Evolutionary conservation across 2,797 vertebrate species (phyloP).

Genomic region (Rhynchotus rufescens): DNA sequence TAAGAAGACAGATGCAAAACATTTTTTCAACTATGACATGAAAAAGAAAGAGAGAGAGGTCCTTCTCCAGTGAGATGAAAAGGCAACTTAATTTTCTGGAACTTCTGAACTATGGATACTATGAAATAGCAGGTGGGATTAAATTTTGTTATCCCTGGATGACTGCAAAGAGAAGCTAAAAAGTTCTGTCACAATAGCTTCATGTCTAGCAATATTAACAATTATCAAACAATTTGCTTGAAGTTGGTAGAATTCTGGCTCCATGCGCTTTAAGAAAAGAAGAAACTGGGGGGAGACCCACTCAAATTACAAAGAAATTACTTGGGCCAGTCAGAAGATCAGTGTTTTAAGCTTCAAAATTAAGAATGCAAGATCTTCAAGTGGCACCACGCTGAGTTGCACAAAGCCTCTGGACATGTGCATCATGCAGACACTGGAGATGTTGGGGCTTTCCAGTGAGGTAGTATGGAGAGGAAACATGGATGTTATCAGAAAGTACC

Average conservation of each 20-base stretch:
- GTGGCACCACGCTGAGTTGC: neutral
- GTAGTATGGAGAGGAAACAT: no score
- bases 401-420: neutral
- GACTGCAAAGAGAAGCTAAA: neutral
- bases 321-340: neutral
- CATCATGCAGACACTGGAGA: neutral
- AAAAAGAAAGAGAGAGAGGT: neutral
- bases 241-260: neutral
- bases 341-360: neutral
- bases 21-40: neutral
- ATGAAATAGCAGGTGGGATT: neutral
- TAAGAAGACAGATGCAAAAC: neutral
- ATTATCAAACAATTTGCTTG: neutral
- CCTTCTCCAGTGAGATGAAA: accelerated
- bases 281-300: neutral
- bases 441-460: neutral
- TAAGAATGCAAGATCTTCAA: neutral
- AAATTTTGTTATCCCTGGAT: neutral
- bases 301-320: neutral
- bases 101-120: neutral
- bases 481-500: neutral
- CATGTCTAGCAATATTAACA: neutral
- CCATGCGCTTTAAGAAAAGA: neutral
- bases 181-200: neutral
- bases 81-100: neutral